Base-by-base conservation (phyloP, 2,797 vertebrate genomes). In the Pipistrellus kuhlii region DNA sequence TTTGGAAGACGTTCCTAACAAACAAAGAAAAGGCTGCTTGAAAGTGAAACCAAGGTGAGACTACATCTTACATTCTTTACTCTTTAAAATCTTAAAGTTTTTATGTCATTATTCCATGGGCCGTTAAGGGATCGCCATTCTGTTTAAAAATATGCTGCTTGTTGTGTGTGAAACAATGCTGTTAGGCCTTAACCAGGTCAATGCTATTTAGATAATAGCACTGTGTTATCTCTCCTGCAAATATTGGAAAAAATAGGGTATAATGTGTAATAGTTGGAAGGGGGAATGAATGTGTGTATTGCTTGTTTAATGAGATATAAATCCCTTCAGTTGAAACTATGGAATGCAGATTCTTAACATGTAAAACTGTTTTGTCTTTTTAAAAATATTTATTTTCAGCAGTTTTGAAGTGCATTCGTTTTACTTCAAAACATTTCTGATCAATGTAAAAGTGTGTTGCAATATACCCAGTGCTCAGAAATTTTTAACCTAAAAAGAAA, bases 21-120 rank as follows among this genome's bases (percentile, higher is more conserved):
- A 92, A 97, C 94, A 95, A 89, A 99, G 99, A 97, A 99, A 99
- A 98, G 99, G 99, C 98, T 99, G 99, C 94, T 98, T 99, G 95
- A 99, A 99, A 98, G 94, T 97, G 0, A 98, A 98, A 95, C 91
- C 96, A 97, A 99, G 99, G 99, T 99, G 97, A 99, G 99, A 30
- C 75, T 96, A 82, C 27, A 88, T 90, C 30, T 97, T 97, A 90
- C 18, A 32, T 96, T 96, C 91, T 92, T 94, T 96, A 13, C 1
- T 85, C 85, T 62, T 94, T 20, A 90, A 90, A 55, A 96, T 88
- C 64, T 96, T 94, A 81, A 94, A 8, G 68, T 93, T 89, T 88
- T 57, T 51, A 38, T 88, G 95, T 82, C 23, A 72, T 89, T 53
- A 78, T 78, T 96, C 95, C 41, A 72, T 12, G 44, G 95, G 68